Base-by-base conservation (phyloP, 2,888 invertebrate species). In the Pteria penguin region DNA sequence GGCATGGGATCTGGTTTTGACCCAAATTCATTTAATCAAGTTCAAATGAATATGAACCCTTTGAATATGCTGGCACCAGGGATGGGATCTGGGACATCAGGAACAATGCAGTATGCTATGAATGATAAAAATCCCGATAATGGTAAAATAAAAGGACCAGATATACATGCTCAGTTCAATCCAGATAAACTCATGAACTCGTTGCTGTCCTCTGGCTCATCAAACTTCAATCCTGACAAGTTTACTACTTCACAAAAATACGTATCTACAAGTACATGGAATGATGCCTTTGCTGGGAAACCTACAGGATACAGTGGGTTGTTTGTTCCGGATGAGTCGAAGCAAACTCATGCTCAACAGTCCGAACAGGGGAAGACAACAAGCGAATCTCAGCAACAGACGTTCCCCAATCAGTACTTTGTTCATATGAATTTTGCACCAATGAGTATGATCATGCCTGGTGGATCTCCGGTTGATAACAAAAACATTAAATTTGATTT, bases 131-230 rank as follows among this genome's bases (percentile, higher is more conserved):
- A 5, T 27, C 24, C 54, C 2, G 4, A 8, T 11, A 22, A 29
- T 5, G 54, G 24, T 29, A 22, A 57, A n/a, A n/a, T 27, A 1
- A 67, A 73, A 33, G 5, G 36, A 2, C 24, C 8, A 24, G 45
- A 36, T 5, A 26, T 31, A 2, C 27, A 60, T n/a, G 60, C 27
- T 57, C 33, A 22, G n/a, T 75, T 75, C 58, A 54, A 76, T 57
- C 76, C 76, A 18, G 66, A 76, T 63, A 32, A 29, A 33, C 54
- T 76, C 4, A 76, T 76, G 76, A 62, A 55, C 8, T 45, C 45
- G 14, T 52, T 72, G 72, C 57, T 72, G 55, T 31, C 63, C 8
- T 45, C 36, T 26, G 57, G 63, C 57, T 24, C 36, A 4, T 26
- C 57, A 2, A 57, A 52, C 11, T 68, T 68, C 27, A 72, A 62